Conservation (phyloP, 1,140 invertebrate genomes). For the Tachypleus tridentatus region DNA sequence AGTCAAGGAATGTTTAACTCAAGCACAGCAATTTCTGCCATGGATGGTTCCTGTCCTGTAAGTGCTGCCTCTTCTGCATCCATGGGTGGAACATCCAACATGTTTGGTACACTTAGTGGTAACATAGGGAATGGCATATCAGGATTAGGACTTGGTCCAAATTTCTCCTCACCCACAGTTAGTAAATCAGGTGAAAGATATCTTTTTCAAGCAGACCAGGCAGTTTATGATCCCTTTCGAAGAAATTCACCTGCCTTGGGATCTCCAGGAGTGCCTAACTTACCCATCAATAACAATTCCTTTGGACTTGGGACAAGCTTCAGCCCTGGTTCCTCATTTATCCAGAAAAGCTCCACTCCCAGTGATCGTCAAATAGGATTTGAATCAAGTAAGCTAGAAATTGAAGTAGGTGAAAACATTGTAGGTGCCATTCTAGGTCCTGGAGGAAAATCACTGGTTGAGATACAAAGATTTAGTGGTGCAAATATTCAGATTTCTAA, state of each 20-base stretch:
- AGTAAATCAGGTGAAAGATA: conserved; percentile 17
- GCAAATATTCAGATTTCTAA: conserved; percentile 97
- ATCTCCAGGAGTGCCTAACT: conserved; percentile 29
- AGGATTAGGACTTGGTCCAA: conserved; percentile 13
- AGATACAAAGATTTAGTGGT: conserved; percentile 92
- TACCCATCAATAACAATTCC: conserved; percentile 60
- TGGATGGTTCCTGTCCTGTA: conserved; percentile 14
- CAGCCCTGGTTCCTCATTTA: conserved; percentile 23
- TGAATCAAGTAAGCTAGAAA: conserved; percentile 62
- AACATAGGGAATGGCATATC: conserved; percentile 15
- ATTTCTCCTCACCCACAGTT: too few relatives aligned
- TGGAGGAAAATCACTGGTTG: conserved; percentile 85
- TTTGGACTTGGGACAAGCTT: conserved; percentile 57
- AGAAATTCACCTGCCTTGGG: conserved; percentile 34
- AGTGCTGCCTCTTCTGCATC: conserved; percentile 27
- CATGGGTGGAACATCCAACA: conserved; percentile 14
- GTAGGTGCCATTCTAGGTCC: conserved; percentile 94
- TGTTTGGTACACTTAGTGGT: conserved; percentile 18
- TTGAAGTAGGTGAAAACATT: conserved; percentile 81
- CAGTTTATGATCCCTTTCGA: conserved; percentile 25
- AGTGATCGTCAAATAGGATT: conserved; percentile 38
- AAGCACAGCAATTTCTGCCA: conserved; percentile 10
- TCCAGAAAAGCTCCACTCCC: conserved; percentile 72
- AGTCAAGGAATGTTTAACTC: conserved; percentile 15
- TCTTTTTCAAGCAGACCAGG: conserved; percentile 20